These are phyloP conservation scores for Protodeltote pygarga DNA, from an alignment of 2,888 invertebrate genomes.

Conservation along the genomic window DNA sequence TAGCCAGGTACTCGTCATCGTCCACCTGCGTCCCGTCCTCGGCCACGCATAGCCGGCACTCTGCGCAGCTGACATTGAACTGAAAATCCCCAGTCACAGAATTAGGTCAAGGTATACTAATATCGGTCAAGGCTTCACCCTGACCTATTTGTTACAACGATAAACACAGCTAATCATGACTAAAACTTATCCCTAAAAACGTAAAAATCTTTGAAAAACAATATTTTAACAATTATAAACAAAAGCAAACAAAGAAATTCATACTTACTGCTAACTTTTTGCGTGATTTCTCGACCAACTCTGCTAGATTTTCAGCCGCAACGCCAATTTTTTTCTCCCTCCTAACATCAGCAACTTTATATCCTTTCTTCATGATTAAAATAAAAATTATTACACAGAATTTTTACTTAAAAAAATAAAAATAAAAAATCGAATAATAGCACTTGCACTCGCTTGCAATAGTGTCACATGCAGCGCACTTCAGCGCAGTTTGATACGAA, in stretches of 20 bases:
- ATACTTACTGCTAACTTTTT: constrained; percentile 88
- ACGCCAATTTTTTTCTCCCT: constrained; percentile 90
- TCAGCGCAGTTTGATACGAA: constrained; percentile 18
- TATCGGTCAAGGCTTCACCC: constrained; percentile 73
- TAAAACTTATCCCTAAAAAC: constrained; percentile 42
- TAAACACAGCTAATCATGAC: constrained; percentile 53
- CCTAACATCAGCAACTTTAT: constrained; percentile 90
- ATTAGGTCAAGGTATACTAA: constrained; percentile 68
- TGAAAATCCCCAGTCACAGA: constrained; percentile 61
- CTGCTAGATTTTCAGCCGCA: constrained; percentile 89
- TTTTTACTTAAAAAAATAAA: constrained; percentile 40
- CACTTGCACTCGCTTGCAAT: too few species aligned
- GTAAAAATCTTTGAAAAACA: neutral
- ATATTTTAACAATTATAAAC: neutral
- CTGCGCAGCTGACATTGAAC: constrained; percentile 82
- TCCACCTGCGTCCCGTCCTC: constrained; percentile 91
- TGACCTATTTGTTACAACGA: constrained; percentile 63
- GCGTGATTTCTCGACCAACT: constrained; percentile 90
- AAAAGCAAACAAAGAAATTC: constrained; percentile 19
- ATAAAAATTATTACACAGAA: constrained; percentile 14
- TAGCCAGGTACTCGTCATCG: constrained; percentile 92
- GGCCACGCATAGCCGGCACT: constrained; percentile 85
- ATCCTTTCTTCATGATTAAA: constrained; percentile 87
- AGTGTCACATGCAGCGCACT: constrained; percentile 26
- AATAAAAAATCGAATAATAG: constrained; percentile 53